Percentiles rank a stretch among this genome's conserved stretches.
These are phyloP conservation scores for Mnemiopsis leidyi DNA, from an alignment of 37 sponge, comb jelly and placozoan species.

Conservation along the genomic window DNA sequence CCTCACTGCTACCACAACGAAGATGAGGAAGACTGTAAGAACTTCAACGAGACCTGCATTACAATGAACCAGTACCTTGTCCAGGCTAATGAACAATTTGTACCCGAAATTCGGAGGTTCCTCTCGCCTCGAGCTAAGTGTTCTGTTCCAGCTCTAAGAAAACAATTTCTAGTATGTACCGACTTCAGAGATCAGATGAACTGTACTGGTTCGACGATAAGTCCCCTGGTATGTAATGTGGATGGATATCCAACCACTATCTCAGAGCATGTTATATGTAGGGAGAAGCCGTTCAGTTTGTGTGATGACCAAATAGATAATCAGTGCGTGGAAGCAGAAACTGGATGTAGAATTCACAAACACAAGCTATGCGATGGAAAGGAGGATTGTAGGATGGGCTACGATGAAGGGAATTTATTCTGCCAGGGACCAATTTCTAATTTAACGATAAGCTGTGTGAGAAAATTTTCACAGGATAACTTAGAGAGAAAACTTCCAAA, in stretches of 20 bases:
- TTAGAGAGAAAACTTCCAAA: not conserved
- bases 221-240: not conserved
- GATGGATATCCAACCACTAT: not conserved
- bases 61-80: not conserved
- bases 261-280: not conserved
- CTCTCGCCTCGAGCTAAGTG: not conserved
- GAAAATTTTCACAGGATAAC: not conserved
- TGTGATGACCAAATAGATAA: not conserved
- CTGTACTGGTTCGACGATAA: not conserved
- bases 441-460: not conserved
- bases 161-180: not conserved
- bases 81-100: not conserved
- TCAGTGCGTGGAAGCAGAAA: not conserved
- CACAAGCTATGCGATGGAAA: not conserved
- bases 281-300: not conserved
- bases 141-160: not conserved
- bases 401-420: not conserved
- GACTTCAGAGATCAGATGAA: conserved; percentile 15
- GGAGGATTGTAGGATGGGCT: not conserved
- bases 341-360: not conserved
- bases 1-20: not conserved
- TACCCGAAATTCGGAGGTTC: not conserved
- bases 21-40: not conserved
- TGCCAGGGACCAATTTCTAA: not conserved
- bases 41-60: not conserved